phyloP scores from a whole-genome alignment of 1,140 invertebrate species.

The Paraescarpia echinospica region DNA sequence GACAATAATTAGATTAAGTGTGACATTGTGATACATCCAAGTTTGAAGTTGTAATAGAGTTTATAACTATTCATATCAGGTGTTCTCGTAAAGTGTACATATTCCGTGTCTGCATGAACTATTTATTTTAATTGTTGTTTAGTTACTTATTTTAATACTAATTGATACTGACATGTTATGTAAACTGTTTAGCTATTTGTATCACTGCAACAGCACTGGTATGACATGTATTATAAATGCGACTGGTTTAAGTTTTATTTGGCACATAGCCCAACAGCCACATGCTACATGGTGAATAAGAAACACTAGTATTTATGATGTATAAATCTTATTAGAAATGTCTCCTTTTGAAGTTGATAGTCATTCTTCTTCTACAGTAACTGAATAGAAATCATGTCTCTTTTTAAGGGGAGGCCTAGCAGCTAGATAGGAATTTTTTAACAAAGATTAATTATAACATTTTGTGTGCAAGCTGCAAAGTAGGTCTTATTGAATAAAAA shows the following conservation, averaged over 20 bases:
- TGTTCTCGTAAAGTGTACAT: neutral
- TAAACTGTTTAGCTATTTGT: neutral
- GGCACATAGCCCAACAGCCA: neutral
- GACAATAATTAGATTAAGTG: too few relatives aligned
- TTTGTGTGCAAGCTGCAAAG: too few relatives aligned
- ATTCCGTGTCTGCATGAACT: neutral
- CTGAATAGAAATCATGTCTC: too few relatives aligned
- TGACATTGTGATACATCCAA: too few relatives aligned
- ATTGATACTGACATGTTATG: neutral
- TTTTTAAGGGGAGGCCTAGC: too few relatives aligned
- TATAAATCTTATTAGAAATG: neutral
- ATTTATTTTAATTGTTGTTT: neutral
- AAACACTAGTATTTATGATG: neutral
- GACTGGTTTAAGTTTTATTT: neutral
- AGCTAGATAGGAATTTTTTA: too few relatives aligned
- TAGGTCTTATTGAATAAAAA: too few relatives aligned
- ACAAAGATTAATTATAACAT: too few relatives aligned
- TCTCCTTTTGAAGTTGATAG: too few relatives aligned
- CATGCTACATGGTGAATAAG: neutral
- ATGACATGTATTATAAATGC: neutral
- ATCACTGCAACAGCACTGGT: neutral
- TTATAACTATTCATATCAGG: too few relatives aligned
- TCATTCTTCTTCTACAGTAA: too few relatives aligned
- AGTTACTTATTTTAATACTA: neutral
- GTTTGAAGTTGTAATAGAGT: too few relatives aligned